These are phyloP conservation scores for Pachyseris speciosa DNA, from an alignment of 64 coral and sea anemone species.

Conservation along the genomic window DNA sequence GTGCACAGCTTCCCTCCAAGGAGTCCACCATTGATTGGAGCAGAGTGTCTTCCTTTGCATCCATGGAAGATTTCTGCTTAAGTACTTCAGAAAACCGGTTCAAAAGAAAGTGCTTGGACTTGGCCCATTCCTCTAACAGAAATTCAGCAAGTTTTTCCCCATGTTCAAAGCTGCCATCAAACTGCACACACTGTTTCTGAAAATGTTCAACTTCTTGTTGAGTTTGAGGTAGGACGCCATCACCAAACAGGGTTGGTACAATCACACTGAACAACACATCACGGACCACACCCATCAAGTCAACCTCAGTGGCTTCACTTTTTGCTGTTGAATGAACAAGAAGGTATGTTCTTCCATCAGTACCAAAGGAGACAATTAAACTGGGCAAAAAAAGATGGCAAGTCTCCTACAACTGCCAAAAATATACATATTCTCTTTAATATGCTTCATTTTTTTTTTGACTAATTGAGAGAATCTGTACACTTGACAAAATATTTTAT, in stretches of 20 bases:
- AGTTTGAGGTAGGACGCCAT: conserved; percentile 30
- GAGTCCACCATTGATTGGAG: conserved; percentile 47
- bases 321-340: not conserved
- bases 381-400: too few relatives aligned
- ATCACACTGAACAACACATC: conserved; percentile 46
- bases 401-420: too few relatives aligned
- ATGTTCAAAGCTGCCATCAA: conserved; percentile 68
- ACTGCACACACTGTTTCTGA: conserved; percentile 55
- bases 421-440: too few relatives aligned
- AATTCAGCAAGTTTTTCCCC: conserved; percentile 61
- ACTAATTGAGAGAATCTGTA: too few relatives aligned
- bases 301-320: conserved; percentile 3
- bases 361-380: too few relatives aligned
- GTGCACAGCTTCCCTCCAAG: conserved; percentile 43
- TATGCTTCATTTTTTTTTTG: too few relatives aligned
- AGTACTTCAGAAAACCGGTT: conserved; percentile 19
- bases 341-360: too few relatives aligned
- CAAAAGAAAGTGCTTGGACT: conserved; percentile 58
- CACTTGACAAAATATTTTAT: too few relatives aligned
- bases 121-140: conserved; percentile 57
- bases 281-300: conserved; percentile 39
- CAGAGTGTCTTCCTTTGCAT: conserved; percentile 17
- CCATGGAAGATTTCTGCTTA: not conserved
- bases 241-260: conserved; percentile 58
- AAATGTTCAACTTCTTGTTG: conserved; percentile 33